A percentile compares a stretch with the other conserved stretches of the same genome.
These are phyloP conservation scores for Sitta europaea DNA, from an alignment of 2,113 vertebrate species.

Conservation along the genomic window DNA sequence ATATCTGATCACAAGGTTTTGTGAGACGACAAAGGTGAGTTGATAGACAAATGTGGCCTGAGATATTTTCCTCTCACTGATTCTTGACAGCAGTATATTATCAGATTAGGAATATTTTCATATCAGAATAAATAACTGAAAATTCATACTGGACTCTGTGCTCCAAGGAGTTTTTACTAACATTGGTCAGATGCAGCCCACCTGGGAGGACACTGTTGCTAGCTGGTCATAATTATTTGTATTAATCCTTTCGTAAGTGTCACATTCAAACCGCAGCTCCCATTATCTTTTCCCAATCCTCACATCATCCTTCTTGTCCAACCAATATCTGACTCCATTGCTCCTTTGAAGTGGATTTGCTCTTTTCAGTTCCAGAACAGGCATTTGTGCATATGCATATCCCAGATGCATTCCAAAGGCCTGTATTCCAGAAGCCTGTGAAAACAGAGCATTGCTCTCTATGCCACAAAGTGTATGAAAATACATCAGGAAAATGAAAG, in stretches of 20 bases:
- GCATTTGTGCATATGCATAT: background rate
- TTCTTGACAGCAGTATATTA: background rate
- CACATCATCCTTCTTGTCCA: background rate
- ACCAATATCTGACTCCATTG: background rate
- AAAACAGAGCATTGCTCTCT: background rate
- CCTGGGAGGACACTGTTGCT: background rate
- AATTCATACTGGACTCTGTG: background rate
- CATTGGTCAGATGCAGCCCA: background rate
- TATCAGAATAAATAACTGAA: background rate
- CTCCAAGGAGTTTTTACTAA: background rate
- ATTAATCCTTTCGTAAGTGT: background rate
- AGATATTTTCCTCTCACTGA: background rate
- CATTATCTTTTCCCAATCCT: background rate
- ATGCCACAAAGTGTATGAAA: background rate
- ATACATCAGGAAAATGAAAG: background rate
- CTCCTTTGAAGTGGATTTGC: constrained; percentile 25
- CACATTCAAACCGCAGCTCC: background rate
- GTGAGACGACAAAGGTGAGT: background rate
- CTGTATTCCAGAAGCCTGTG: background rate
- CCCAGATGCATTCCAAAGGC: background rate
- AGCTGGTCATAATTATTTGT: background rate
- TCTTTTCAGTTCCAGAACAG: background rate
- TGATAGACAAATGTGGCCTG: background rate
- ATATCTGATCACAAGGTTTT: background rate
- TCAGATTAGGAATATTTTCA: background rate